phyloP scores from a whole-genome alignment of 2,888 invertebrate species.

The Drosophila multiciliata region DNA sequence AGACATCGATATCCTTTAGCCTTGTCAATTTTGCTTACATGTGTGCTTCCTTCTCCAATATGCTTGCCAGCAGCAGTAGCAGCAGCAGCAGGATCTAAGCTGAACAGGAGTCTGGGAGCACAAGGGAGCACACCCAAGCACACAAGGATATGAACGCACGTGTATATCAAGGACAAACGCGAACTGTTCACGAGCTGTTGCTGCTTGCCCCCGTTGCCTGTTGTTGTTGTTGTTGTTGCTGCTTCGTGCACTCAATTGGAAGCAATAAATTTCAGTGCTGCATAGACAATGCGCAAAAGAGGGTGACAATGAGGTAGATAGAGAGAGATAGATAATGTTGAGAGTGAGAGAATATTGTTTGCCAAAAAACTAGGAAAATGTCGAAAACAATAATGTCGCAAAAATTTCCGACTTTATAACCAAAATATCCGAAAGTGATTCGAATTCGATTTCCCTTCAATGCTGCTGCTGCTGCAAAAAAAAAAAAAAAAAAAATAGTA shows the following conservation, averaged over 20 bases:
- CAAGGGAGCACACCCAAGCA: slow-evolving; percentile 21
- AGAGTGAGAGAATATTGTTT: slow-evolving; percentile 38
- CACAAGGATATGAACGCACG: slow-evolving; percentile 64
- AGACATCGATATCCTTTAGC: slow-evolving; percentile 83
- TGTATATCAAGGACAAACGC: slow-evolving; percentile 79
- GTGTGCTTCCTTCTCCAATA: slow-evolving; percentile 80
- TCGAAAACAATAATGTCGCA: slow-evolving; percentile 81
- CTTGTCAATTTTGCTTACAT: slow-evolving; percentile 83
- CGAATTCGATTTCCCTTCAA: slow-evolving; percentile 83
- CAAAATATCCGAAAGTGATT: slow-evolving; percentile 84
- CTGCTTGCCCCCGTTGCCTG: slow-evolving; percentile 31
- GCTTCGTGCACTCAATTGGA: slow-evolving; percentile 81
- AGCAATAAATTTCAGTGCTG: slow-evolving; percentile 83
- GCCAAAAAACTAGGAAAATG: slow-evolving; percentile 75
- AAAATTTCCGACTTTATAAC: slow-evolving; percentile 82
- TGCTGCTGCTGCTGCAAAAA: slow-evolving; percentile 6
- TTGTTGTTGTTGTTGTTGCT: slow-evolving; percentile 38
- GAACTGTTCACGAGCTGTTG: slow-evolving; percentile 69
- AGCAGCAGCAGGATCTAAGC: slow-evolving; percentile 12
- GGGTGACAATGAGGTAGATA: slow-evolving; percentile 25
- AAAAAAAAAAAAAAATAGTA: slow-evolving; percentile 15
- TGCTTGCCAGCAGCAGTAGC: slow-evolving; percentile 52
- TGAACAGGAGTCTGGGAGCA: slow-evolving; percentile 14
- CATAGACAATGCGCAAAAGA: slow-evolving; percentile 57
- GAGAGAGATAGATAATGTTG: slow-evolving; percentile 4